Percentiles rank a stretch among this genome's conserved stretches.
These are phyloP conservation scores for Agrochola lychnidis DNA, from an alignment of 2,888 invertebrate genomes.

Conservation along the genomic window DNA sequence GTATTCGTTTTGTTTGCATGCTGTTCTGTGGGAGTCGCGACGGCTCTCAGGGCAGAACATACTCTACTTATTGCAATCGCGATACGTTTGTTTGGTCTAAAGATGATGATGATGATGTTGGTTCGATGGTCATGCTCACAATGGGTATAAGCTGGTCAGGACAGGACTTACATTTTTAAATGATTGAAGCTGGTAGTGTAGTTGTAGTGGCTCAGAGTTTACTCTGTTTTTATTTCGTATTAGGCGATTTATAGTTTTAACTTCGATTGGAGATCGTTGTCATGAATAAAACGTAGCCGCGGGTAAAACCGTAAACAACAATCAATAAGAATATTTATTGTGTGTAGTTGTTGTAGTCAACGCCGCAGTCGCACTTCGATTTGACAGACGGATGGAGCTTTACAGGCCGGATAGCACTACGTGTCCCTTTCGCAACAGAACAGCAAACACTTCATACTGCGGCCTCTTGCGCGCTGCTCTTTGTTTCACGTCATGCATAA, in stretches of 20 bases:
- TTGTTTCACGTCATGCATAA: background rate
- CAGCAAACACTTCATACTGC: background rate
- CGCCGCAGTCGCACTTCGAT: background rate
- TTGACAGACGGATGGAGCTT: background rate
- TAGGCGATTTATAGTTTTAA: background rate
- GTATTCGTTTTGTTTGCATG: background rate
- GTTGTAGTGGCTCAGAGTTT: background rate
- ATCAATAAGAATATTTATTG: background rate
- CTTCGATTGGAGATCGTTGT: background rate
- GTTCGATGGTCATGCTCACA: too few species aligned
- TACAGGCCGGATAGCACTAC: background rate
- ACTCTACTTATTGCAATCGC: too few species aligned
- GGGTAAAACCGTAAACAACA: background rate
- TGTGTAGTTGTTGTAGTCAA: background rate
- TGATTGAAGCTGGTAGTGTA: background rate
- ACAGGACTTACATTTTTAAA: too few species aligned
- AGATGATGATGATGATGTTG: too few species aligned
- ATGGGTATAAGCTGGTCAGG: background rate
- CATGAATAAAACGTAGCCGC: background rate
- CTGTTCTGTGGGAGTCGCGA: background rate
- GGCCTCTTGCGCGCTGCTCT: background rate
- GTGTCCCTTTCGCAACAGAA: background rate
- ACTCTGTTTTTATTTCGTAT: background rate
- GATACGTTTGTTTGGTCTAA: background rate
- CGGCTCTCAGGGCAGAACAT: background rate